phyloP scores from a whole-genome alignment of 2,888 invertebrate species.

The Polymixis flavicincta region DNA sequence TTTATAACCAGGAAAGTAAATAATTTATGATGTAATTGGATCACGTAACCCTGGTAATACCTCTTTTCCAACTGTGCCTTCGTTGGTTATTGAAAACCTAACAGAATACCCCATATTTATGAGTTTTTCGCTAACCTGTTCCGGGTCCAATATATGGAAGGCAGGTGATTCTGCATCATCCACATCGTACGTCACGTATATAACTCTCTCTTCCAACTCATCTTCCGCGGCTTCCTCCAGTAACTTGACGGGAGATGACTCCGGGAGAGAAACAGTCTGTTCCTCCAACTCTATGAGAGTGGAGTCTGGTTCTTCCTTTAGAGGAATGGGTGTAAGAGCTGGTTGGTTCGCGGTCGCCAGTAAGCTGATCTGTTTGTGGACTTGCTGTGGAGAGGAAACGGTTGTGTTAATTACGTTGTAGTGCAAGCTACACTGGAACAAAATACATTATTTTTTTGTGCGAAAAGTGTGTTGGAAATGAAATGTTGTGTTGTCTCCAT shows the following conservation, averaged over 20 bases:
- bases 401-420: neutral
- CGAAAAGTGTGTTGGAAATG: neutral
- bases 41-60: neutral
- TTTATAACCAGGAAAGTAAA: neutral
- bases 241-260: constrained; percentile 38
- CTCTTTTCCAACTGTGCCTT: neutral
- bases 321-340: constrained; percentile 6
- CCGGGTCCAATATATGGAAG: constrained; percentile 78
- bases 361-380: constrained; percentile 82
- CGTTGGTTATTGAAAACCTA: neutral
- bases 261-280: constrained; percentile 43
- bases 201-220: constrained; percentile 78
- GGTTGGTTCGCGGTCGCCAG: constrained; percentile 72
- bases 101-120: neutral
- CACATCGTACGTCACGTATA: constrained; percentile 86
- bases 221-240: constrained; percentile 59
- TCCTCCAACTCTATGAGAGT: constrained; percentile 45
- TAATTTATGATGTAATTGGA: neutral
- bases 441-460: neutral
- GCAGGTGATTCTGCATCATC: constrained; percentile 74
- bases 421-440: neutral
- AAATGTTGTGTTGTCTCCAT: neutral
- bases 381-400: constrained; percentile 68
- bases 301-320: constrained; percentile 12
- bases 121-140: constrained; percentile 72